A percentile compares a stretch with the other conserved stretches of the same genome.
phyloP scores from a whole-genome alignment of 1,140 invertebrate genomes.

The Dendroctonus ponderosae region DNA sequence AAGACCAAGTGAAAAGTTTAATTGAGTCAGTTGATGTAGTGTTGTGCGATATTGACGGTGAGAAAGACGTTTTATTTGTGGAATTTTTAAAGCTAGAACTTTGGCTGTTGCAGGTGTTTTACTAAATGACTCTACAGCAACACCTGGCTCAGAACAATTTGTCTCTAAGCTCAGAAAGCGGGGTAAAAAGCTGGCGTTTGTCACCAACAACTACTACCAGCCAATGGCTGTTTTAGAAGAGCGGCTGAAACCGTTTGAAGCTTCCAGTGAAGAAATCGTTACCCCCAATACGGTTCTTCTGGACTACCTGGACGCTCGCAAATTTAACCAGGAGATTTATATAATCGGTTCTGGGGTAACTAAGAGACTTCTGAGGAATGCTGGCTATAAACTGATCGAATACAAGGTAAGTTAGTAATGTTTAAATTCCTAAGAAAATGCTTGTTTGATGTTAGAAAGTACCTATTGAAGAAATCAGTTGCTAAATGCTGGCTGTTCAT shows the following conservation, averaged over 20 bases:
- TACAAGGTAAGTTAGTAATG: not conserved
- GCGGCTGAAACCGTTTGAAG: slow-evolving; percentile 1
- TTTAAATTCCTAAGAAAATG: too few species aligned
- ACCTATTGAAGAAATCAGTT: too few species aligned
- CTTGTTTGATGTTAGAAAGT: too few species aligned
- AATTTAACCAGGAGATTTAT: slow-evolving; percentile 12
- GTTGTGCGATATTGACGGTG: too few species aligned
- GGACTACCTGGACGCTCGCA: not conserved
- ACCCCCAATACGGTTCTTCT: slow-evolving; percentile 4
- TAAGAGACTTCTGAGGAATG: slow-evolving; percentile 1
- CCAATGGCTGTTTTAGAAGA: not conserved
- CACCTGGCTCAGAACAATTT: slow-evolving; percentile 2
- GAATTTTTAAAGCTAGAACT: not conserved
- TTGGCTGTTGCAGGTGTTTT: slow-evolving; percentile 8
- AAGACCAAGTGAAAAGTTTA: too few species aligned
- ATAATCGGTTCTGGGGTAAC: not conserved
- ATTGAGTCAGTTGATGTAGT: too few species aligned
- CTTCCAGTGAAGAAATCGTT: slow-evolving; percentile 8
- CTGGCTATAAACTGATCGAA: slow-evolving; percentile 13
- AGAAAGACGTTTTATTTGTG: not conserved
- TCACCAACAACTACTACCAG: slow-evolving; percentile 3
- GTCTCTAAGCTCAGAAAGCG: not conserved
- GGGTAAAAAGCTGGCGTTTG: slow-evolving; percentile 12
- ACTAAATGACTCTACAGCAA: not conserved
- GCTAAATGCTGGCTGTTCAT: too few species aligned